A percentile compares a stretch with the other conserved stretches of the same genome.
Conservation (phyloP, 2,113 vertebrate species). For the Xerus inauris region DNA sequence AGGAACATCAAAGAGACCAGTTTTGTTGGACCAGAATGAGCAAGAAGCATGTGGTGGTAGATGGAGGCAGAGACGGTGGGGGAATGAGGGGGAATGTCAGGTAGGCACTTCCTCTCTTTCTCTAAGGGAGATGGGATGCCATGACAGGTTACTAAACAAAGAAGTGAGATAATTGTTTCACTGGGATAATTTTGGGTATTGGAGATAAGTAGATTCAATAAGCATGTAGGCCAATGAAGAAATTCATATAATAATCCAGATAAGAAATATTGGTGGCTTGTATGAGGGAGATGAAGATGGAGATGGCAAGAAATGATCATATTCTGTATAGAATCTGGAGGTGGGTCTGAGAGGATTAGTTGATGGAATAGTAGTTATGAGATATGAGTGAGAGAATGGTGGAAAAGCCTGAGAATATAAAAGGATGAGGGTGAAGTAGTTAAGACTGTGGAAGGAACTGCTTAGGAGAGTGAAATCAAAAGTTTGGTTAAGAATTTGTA, state of each 20-base stretch:
- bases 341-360: neutral
- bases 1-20: neutral
- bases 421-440: neutral
- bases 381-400: neutral
- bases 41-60: neutral
- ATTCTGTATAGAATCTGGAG: neutral
- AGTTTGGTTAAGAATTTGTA: neutral
- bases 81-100: neutral
- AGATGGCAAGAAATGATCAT: neutral
- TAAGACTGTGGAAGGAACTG: neutral
- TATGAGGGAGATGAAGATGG: neutral
- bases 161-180: neutral
- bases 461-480: neutral
- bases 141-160: neutral
- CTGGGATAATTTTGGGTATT: neutral
- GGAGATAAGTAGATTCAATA: neutral
- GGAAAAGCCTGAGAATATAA: neutral
- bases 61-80: neutral
- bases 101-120: neutral
- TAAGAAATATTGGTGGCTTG: slow-evolving; percentile 3
- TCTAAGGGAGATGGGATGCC: neutral
- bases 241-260: neutral
- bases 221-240: neutral
- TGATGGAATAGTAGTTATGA: neutral
- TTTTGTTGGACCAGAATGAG: neutral